Evolutionary conservation across 2,797 vertebrate genomes (phyloP).

Genomic region (Sebastes matsubarae): DNA sequence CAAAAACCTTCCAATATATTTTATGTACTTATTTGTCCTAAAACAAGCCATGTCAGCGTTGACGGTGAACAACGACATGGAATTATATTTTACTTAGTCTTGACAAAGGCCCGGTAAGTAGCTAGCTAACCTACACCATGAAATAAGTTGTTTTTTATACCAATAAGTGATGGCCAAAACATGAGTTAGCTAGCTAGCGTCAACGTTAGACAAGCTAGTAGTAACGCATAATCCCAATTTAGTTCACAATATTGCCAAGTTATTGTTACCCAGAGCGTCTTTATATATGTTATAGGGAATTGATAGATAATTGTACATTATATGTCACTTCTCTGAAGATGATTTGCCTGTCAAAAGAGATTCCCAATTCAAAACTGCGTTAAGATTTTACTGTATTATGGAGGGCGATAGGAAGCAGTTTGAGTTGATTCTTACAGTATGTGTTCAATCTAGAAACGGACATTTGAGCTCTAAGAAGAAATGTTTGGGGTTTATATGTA

Average conservation of each 20-base stretch:
- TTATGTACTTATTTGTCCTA: constrained; percentile 38
- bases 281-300: not conserved
- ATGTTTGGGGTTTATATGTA: not conserved
- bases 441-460: constrained; percentile 6
- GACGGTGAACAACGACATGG: constrained; percentile 43
- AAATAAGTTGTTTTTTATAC: constrained; percentile 5
- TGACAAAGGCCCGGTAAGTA: constrained; percentile 62
- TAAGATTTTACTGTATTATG: not conserved
- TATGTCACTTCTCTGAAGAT: not conserved
- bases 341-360: not conserved
- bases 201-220: constrained; percentile 57
- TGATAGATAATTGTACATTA: not conserved
- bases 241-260: not conserved
- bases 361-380: not conserved
- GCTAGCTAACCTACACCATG: constrained; percentile 11
- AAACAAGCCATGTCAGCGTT: constrained; percentile 56
- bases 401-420: not conserved
- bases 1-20: constrained; percentile 29
- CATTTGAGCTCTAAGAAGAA: not conserved
- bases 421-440: no score
- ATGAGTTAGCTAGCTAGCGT: constrained; percentile 71
- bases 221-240: not conserved
- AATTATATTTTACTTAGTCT: not conserved
- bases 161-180: constrained; percentile 47
- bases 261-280: not conserved